Evolutionary conservation across 1,140 invertebrate genomes (phyloP).

Genomic region (Eciton burchellii): DNA sequence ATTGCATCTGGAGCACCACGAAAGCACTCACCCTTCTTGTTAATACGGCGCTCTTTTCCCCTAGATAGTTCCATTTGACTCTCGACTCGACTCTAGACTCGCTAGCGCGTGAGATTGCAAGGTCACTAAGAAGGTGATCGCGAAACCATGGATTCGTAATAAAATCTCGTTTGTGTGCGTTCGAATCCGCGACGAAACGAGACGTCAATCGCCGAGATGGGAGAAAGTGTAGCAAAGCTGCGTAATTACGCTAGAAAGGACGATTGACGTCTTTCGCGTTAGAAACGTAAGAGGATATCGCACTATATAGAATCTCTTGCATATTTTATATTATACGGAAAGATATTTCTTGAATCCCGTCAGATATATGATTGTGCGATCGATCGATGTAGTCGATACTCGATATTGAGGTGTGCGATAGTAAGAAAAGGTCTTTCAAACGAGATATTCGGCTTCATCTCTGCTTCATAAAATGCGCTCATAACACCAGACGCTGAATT

Average conservation of each 20-base stretch:
- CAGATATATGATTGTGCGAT: too few relatives aligned
- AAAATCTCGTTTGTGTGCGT: too few relatives aligned
- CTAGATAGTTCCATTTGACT: too few relatives aligned
- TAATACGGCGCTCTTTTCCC: slow-evolving; percentile 17
- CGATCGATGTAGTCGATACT: too few relatives aligned
- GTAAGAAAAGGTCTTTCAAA: background rate
- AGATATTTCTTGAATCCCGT: too few relatives aligned
- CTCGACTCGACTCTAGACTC: background rate
- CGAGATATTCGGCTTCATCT: background rate
- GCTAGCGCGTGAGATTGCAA: slow-evolving; percentile 30
- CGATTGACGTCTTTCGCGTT: too few relatives aligned
- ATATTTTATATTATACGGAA: background rate
- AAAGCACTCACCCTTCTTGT: background rate
- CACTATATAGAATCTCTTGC: too few relatives aligned
- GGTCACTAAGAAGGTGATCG: background rate
- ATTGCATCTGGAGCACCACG: slow-evolving; percentile 31
- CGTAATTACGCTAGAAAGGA: background rate
- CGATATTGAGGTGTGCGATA: too few relatives aligned
- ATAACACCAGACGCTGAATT: background rate
- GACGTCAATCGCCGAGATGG: too few relatives aligned
- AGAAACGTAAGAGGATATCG: too few relatives aligned
- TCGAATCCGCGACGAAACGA: too few relatives aligned
- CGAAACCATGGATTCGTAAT: background rate
- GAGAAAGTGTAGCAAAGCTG: background rate
- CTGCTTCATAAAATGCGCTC: background rate